These are phyloP conservation scores for Scaptomyza polygonia DNA, from an alignment of 2,888 invertebrate genomes.

Conservation along the genomic window DNA sequence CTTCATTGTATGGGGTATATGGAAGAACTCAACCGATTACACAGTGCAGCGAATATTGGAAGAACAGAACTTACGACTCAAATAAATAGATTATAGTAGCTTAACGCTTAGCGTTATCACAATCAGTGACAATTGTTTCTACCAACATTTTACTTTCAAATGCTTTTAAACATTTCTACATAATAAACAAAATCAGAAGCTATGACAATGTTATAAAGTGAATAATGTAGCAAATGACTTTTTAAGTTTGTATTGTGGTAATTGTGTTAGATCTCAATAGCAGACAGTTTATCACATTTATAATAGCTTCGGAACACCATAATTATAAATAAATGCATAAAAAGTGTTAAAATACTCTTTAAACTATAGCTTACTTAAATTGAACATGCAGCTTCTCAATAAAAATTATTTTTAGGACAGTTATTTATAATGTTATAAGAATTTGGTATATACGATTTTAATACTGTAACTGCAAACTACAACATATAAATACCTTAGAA, in stretches of 20 bases:
- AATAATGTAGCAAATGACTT: not conserved
- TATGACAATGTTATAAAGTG: too few species aligned
- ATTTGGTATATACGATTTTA: too few species aligned
- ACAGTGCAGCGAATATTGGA: conserved; percentile 24
- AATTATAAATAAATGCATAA: not conserved
- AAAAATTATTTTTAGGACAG: too few species aligned
- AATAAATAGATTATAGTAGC: too few species aligned
- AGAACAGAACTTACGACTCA: not conserved
- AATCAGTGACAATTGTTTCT: too few species aligned
- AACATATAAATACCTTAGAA: not conserved
- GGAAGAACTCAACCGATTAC: conserved; percentile 13
- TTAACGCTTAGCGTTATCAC: too few species aligned
- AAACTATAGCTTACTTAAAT: too few species aligned
- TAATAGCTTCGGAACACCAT: not conserved
- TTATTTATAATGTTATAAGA: too few species aligned
- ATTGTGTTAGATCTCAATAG: too few species aligned
- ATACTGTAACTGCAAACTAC: not conserved
- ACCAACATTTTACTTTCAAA: too few species aligned
- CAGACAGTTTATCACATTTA: not conserved
- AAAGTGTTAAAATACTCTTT: not conserved
- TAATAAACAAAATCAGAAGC: not conserved
- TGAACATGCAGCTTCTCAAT: too few species aligned
- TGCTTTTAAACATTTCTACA: too few species aligned
- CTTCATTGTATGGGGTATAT: not conserved
- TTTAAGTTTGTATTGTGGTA: not conserved